Evolutionary conservation across 2,113 vertebrate species (phyloP).

Genomic region (Atractosteus spatula): DNA sequence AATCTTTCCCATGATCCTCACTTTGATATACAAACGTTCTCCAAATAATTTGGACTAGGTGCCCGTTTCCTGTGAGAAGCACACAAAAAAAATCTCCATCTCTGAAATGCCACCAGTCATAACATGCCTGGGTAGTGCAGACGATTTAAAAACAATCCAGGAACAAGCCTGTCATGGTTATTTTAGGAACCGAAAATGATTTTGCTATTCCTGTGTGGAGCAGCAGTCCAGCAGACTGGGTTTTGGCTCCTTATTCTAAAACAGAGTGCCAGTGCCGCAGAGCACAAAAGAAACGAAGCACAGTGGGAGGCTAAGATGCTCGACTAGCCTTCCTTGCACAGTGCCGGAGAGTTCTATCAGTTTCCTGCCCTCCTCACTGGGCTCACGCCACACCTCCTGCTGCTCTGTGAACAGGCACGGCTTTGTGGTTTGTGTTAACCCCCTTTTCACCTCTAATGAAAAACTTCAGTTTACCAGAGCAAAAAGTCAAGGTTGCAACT

Average conservation of each 20-base stretch:
- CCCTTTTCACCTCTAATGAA: slow-evolving; percentile 4
- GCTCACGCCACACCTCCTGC: slow-evolving; percentile 34
- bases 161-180: slow-evolving; percentile 20
- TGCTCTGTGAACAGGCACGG: slow-evolving; percentile 36
- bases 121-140: not conserved
- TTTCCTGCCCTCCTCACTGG: slow-evolving; percentile 47
- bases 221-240: slow-evolving; percentile 16
- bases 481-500: not conserved
- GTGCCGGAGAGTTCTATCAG: slow-evolving; percentile 50
- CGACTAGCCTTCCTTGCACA: slow-evolving; percentile 41
- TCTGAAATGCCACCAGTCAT: slow-evolving; percentile 6
- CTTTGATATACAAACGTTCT: slow-evolving; percentile 44
- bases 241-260: slow-evolving; percentile 16
- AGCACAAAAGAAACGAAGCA: slow-evolving; percentile 50
- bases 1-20: slow-evolving; percentile 36
- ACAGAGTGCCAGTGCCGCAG: slow-evolving; percentile 37
- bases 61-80: slow-evolving; percentile 33
- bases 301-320: slow-evolving; percentile 53
- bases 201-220: slow-evolving; percentile 31
- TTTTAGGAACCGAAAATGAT: slow-evolving; percentile 29
- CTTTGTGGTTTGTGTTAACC: slow-evolving; percentile 43
- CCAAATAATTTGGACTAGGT: slow-evolving; percentile 34
- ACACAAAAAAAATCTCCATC: not conserved
- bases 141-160: not conserved
- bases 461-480: not conserved